Evolutionary conservation across 2,888 invertebrate genomes (phyloP).

Genomic region (Limnephilus rhombicus): DNA sequence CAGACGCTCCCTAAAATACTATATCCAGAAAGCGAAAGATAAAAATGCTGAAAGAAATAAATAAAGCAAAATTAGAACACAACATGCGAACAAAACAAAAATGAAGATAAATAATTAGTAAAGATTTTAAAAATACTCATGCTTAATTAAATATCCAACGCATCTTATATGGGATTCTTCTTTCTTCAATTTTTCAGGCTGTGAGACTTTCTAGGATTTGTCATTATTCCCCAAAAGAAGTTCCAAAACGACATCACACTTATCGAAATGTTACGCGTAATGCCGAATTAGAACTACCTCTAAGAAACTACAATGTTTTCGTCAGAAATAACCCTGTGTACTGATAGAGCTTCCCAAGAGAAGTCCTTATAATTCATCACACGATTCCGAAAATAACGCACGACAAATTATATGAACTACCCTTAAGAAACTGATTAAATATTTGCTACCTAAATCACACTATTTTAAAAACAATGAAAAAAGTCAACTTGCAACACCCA

Average conservation of each 20-base stretch:
- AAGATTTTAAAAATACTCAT: background rate
- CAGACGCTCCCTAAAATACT: background rate
- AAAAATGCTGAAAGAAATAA: background rate
- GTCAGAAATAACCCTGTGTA: background rate
- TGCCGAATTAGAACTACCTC: background rate
- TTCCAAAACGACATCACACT: background rate
- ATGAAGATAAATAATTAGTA: background rate
- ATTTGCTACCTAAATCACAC: too few species aligned
- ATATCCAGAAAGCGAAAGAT: background rate
- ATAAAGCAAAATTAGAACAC: background rate
- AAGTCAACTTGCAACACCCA: too few species aligned
- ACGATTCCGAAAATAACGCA: background rate
- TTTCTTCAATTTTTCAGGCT: background rate
- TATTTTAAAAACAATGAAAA: too few species aligned
- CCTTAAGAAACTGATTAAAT: background rate
- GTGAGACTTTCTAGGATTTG: background rate
- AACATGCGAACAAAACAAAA: background rate
- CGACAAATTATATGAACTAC: background rate
- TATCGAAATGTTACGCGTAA: background rate
- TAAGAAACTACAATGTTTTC: background rate
- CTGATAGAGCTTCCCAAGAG: background rate
- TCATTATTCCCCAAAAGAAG: background rate
- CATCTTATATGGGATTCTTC: background rate
- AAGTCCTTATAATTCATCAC: background rate
- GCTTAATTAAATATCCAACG: too few species aligned